Evolutionary conservation across 2,113 vertebrate genomes (phyloP).

Genomic region (Vombatus ursinus): DNA sequence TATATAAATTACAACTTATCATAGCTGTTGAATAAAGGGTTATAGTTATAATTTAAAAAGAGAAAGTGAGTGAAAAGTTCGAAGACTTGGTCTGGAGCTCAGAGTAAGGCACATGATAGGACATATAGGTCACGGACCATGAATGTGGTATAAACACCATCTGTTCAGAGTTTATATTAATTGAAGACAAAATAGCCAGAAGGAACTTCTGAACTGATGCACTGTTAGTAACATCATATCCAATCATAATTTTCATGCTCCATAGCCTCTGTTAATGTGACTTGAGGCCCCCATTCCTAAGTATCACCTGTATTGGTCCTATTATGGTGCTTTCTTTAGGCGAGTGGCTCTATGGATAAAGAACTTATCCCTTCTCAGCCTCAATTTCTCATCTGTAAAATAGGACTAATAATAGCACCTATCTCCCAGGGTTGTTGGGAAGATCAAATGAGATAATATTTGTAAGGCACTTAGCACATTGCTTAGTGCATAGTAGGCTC

Average conservation of each 20-base stretch:
- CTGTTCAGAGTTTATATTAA: background rate
- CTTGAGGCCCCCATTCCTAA: background rate
- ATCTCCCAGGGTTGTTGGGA: background rate
- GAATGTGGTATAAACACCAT: background rate
- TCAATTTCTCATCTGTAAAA: background rate
- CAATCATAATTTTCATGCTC: background rate
- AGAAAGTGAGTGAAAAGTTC: background rate
- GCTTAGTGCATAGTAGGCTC: background rate
- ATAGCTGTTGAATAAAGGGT: background rate
- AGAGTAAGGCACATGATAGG: background rate
- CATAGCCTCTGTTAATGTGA: background rate
- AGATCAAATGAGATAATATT: background rate
- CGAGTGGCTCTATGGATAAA: background rate
- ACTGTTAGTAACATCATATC: background rate
- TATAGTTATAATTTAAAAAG: background rate
- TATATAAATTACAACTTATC: background rate
- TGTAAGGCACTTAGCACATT: background rate
- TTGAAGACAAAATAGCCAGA: background rate
- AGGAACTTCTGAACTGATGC: background rate
- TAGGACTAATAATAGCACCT: background rate
- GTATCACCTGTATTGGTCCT: background rate
- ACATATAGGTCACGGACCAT: background rate
- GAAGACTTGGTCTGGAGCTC: background rate
- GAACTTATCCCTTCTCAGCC: background rate
- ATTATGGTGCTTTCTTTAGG: background rate